Evolutionary conservation across 2,797 vertebrate species (phyloP), one percentile per base, ranked within the genome.

Genomic region (Pseudochaenichthys georgianus): DNA sequence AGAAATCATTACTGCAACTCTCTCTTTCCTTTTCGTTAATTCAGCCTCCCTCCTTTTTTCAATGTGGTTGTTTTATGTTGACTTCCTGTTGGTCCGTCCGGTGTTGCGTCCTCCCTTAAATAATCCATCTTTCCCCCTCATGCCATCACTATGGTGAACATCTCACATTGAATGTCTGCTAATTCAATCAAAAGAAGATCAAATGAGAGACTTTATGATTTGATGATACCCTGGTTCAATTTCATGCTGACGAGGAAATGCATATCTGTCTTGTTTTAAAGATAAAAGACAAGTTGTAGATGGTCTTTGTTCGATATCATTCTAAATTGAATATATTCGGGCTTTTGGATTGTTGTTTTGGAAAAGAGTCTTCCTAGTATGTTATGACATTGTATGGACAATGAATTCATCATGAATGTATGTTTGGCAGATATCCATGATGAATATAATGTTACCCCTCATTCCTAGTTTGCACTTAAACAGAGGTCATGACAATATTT

Each of bases 1-100:
- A 73, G 75, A 78, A 83, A 86, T 68, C 54, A 48, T 23, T 7
- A 16, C 7, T 46, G 45, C 3, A 6, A 77, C 42, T n/a, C 54
- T 55, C 31, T 51, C 4, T 42, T 59, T 58, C 7, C 15, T 13
- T 1, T 42, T 43, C 13, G 13, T 70, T n/a, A 4, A 13, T 13
- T 34, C 51, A 9, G 11, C 19, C 5, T 48, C 16, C 16, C 13
- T 21, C 34, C 15, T 21, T 46, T 55, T 52, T 58, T 28, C 45
- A 34, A 41, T 70, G 3, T n/a, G 1, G 12, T 55, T 58, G n/a
- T 51, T 65, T 28, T 46, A 5, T 62, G n/a, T 66, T 59, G 64
- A 7, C 34, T 16, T 54, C 47, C 5, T 17, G 21, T 50, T 28
- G 1, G 9, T 45, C 3, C 2, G 16, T 54, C 3, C 13, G 21